Evolutionary conservation across 2,888 invertebrate genomes (phyloP), one percentile per base, ranked within the genome.

Genomic region (Corythucha ciliata): DNA sequence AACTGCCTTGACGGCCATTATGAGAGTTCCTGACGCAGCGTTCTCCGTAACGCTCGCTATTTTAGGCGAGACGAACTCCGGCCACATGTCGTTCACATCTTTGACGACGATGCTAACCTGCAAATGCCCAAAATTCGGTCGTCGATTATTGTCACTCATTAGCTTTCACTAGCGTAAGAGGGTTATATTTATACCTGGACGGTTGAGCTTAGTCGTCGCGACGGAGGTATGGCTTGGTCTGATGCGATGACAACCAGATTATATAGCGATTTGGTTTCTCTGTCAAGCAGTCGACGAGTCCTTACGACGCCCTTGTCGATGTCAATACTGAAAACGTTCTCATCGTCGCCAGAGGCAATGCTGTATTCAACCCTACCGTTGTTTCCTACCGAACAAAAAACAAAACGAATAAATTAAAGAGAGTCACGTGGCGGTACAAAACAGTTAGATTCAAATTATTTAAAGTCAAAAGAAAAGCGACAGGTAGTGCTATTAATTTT

Each of bases 31-130:
- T 34, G 81, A 68, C 10, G 88, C 81, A 55, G 86, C 82, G 69
- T 91, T 91, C 72, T 92, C 92, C 54, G 80, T 74, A 14, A 92
- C 79, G 29, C 81, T 71, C 26, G 89, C 86, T 64, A 80, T 78
- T 64, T 85, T 84, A 20, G 83, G 76, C 4, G 87, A 82, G 57
- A 83, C 76, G 69, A 93, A 90, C 64, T 81, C 80, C 4, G 93
- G 93, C 29, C 84, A 79, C 76, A 88, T 83, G 68, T 94, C 93
- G 71, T 94, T 93, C 57, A 90, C 84, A 69, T 94, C 93, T 66
- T 85, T 81, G 48, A 94, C 73, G 56, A 82, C 79, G 59, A 93
- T 81, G 45, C 83, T 84, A 51, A 92, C 90, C 90, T 91, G 73
- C 14, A 34, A 26, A 8, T 24, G 18, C 26, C 7, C 6, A 39